Evolutionary conservation across 1,140 invertebrate genomes (phyloP).

Genomic region (Philotrypesis tridentata): DNA sequence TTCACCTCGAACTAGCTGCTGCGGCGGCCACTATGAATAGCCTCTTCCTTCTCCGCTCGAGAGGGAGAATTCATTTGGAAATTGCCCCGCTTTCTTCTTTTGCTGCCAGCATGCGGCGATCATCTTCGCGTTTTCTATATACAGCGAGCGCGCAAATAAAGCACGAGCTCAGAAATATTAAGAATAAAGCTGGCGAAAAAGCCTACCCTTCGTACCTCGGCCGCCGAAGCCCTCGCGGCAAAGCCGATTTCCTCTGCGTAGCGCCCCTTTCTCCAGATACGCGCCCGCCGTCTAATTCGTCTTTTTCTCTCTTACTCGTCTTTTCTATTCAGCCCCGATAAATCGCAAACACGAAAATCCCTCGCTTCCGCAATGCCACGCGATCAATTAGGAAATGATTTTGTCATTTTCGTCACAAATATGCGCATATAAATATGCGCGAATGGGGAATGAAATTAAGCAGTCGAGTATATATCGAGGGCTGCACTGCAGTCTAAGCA

Average conservation of each 20-base stretch:
- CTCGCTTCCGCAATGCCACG: background rate
- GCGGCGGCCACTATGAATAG: too few species aligned
- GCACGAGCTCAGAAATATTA: constrained; percentile 67
- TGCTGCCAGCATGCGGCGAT: too few species aligned
- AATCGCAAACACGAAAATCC: constrained; percentile 29
- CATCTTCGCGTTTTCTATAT: too few species aligned
- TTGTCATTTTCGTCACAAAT: too few species aligned
- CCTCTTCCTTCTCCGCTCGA: too few species aligned
- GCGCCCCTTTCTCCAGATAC: constrained; percentile 19
- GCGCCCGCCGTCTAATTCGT: background rate
- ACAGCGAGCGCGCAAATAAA: background rate
- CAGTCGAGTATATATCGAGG: too few species aligned
- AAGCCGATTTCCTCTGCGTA: constrained; percentile 47
- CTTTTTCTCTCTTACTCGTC: background rate
- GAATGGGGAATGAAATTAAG: too few species aligned
- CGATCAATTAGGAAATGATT: constrained; percentile 37
- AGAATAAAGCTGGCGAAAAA: constrained; percentile 59
- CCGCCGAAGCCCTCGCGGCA: constrained; percentile 44
- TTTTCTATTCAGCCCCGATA: background rate
- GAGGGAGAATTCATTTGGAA: background rate
- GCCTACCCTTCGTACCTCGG: background rate
- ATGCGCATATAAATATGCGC: too few species aligned
- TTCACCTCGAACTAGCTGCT: too few species aligned
- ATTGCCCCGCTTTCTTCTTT: too few species aligned
- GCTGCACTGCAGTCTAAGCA: too few species aligned